Percentiles rank a stretch among this genome's conserved stretches.
Evolutionary conservation across 2,113 vertebrate species (phyloP).

Genomic region (Ifrita kowaldi): DNA sequence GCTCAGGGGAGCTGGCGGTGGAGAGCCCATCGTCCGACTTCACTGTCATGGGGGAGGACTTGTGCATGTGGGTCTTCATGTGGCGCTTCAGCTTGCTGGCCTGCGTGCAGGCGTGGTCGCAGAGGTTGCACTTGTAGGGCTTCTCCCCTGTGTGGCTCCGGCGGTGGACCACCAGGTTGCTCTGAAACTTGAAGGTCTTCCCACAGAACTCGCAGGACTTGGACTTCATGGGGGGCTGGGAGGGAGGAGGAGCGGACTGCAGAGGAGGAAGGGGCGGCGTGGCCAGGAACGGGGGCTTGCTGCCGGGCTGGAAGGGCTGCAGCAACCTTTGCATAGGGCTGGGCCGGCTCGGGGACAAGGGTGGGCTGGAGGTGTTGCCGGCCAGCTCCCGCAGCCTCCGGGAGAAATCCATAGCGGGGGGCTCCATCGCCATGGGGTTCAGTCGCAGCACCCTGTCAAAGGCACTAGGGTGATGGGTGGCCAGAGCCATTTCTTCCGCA

Average conservation of each 20-base stretch:
- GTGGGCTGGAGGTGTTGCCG: slow-evolving; percentile 97
- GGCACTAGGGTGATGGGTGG: slow-evolving; percentile 99
- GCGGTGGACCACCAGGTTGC: slow-evolving; percentile 97
- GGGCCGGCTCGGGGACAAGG: slow-evolving; percentile 93
- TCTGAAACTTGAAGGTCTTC: slow-evolving; percentile 99
- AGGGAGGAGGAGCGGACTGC: slow-evolving; percentile 93
- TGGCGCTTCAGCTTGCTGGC: slow-evolving; percentile 99
- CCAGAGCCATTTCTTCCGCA: slow-evolving; percentile 97
- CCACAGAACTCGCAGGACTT: slow-evolving; percentile 99
- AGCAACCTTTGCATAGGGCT: slow-evolving; percentile 99
- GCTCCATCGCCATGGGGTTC: slow-evolving; percentile 98
- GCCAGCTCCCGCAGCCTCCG: slow-evolving; percentile 97
- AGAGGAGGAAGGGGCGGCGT: slow-evolving; percentile 94
- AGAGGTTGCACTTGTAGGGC: slow-evolving; percentile 98
- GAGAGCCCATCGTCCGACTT: slow-evolving; percentile 97
- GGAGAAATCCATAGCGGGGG: slow-evolving; percentile 99
- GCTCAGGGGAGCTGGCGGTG: slow-evolving; percentile 93
- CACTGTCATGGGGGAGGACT: slow-evolving; percentile 92
- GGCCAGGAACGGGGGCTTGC: slow-evolving; percentile 94
- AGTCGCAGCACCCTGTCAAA: slow-evolving; percentile 99
- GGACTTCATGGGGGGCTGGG: slow-evolving; percentile 87
- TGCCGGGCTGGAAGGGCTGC: slow-evolving; percentile 96
- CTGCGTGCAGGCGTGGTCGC: slow-evolving; percentile 98
- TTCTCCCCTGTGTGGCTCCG: slow-evolving; percentile 99
- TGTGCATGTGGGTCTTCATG: slow-evolving; percentile 99